phyloP scores from a whole-genome alignment of 2,797 vertebrate genomes.

The Malacoctenus gilli region DNA sequence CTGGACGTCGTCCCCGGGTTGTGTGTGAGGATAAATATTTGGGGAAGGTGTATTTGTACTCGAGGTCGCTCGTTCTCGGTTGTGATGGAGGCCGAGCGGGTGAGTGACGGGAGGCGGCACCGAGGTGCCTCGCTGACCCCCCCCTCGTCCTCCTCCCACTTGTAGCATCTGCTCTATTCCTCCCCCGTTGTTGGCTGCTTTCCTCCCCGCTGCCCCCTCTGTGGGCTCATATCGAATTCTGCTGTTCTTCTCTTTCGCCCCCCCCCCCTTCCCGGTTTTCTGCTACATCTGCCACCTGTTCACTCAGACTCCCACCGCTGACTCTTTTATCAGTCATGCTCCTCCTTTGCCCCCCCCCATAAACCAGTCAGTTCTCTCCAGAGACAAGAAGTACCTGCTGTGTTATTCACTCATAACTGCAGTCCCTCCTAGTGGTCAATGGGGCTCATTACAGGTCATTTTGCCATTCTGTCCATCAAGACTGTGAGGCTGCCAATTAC shows the following conservation, averaged over 20 bases:
- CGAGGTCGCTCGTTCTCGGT: constrained; percentile 6
- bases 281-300: constrained; percentile 81
- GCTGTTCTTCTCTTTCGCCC: constrained; percentile 76
- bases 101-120: constrained; percentile 55
- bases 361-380: too few species aligned
- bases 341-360: constrained; percentile 42
- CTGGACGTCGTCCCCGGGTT: too few species aligned
- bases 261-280: constrained; percentile 40
- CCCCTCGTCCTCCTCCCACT: constrained; percentile 45
- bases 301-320: constrained; percentile 66
- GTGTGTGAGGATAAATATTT: constrained; percentile 62
- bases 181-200: constrained; percentile 63
- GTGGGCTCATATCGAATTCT: constrained; percentile 80
- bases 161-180: constrained; percentile 71
- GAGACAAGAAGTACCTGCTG: constrained; percentile 36
- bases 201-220: constrained; percentile 58
- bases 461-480: constrained; percentile 38
- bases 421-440: constrained; percentile 57
- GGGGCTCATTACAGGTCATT: constrained; percentile 35
- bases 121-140: constrained; percentile 13
- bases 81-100: constrained; percentile 29
- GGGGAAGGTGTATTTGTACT: constrained; percentile 28
- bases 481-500: too few species aligned
- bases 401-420: constrained; percentile 1
- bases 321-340: constrained; percentile 59